A percentile compares a stretch with the other conserved stretches of the same genome.
Evolutionary conservation across 2,797 vertebrate species (phyloP).

Genomic region (Gephyroberyx darwinii): DNA sequence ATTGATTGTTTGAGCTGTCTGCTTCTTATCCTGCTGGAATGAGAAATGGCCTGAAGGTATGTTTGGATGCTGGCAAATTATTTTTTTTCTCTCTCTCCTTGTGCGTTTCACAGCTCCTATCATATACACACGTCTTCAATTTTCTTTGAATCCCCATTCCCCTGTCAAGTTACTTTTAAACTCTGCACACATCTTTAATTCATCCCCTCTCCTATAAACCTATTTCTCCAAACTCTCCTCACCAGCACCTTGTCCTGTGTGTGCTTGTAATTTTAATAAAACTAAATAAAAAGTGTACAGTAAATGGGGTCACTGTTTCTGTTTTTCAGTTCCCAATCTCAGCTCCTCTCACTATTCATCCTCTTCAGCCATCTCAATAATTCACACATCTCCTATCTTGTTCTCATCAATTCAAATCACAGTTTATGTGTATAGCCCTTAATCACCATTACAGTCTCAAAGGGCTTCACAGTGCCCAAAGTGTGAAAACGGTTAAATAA

Average conservation of each 20-base stretch:
- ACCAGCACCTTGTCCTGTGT: not conserved
- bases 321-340: constrained; percentile 2
- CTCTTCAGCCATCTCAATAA: constrained; percentile 20
- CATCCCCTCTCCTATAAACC: not conserved
- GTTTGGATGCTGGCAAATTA: not conserved
- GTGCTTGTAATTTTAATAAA: not conserved
- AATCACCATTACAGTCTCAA: too few species aligned
- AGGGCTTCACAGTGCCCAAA: too few species aligned
- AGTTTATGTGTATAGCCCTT: too few species aligned
- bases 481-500: too few species aligned
- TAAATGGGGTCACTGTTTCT: not conserved
- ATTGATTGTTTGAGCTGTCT: not conserved
- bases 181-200: too few species aligned
- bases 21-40: not conserved
- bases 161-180: too few species aligned
- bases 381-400: not conserved
- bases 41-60: not conserved
- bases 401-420: too few species aligned
- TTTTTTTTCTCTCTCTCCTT: too few species aligned
- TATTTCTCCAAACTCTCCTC: not conserved
- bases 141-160: not conserved
- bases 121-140: too few species aligned
- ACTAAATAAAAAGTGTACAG: not conserved
- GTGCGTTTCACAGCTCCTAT: too few species aligned
- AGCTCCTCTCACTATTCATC: constrained; percentile 18